These are phyloP conservation scores for Drosophila gaucha DNA, from an alignment of 2,888 invertebrate genomes.

Conservation along the genomic window DNA sequence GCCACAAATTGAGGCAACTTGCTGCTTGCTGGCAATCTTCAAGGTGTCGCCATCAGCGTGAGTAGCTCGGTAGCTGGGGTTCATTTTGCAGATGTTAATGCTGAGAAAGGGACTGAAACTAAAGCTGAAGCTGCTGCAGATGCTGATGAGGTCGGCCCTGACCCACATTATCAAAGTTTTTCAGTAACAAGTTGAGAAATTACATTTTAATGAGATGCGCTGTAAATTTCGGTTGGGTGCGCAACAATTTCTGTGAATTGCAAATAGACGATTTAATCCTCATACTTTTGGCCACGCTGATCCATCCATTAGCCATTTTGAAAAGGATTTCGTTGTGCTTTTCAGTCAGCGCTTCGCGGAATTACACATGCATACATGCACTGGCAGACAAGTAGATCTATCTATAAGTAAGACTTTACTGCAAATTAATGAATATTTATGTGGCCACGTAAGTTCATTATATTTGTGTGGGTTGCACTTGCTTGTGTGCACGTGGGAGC, in stretches of 20 bases:
- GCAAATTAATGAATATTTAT: slow-evolving; percentile 64
- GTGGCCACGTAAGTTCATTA: slow-evolving; percentile 49
- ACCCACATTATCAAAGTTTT: slow-evolving; percentile 57
- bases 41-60: slow-evolving; percentile 37
- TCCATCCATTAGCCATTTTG: slow-evolving; percentile 6
- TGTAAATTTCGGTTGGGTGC: slow-evolving; percentile 35
- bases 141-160: slow-evolving; percentile 50
- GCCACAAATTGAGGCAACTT: slow-evolving; percentile 11
- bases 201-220: slow-evolving; percentile 74
- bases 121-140: slow-evolving; percentile 3
- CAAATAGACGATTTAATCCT: slow-evolving; percentile 23
- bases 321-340: slow-evolving; percentile 12
- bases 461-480: slow-evolving; percentile 27
- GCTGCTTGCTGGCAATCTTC: slow-evolving; percentile 16
- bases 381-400: slow-evolving; percentile 14
- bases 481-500: slow-evolving; percentile 7
- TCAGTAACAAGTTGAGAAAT: slow-evolving; percentile 56
- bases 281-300: neutral
- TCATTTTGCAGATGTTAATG: neutral
- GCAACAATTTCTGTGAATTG: slow-evolving; percentile 26
- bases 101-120: neutral
- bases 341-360: neutral
- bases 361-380: too few species aligned
- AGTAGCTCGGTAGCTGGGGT: slow-evolving; percentile 1
- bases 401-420: slow-evolving; percentile 25